Evolutionary conservation across 2,888 invertebrate genomes (phyloP).

Genomic region (Ormyrus nitidulus): DNA sequence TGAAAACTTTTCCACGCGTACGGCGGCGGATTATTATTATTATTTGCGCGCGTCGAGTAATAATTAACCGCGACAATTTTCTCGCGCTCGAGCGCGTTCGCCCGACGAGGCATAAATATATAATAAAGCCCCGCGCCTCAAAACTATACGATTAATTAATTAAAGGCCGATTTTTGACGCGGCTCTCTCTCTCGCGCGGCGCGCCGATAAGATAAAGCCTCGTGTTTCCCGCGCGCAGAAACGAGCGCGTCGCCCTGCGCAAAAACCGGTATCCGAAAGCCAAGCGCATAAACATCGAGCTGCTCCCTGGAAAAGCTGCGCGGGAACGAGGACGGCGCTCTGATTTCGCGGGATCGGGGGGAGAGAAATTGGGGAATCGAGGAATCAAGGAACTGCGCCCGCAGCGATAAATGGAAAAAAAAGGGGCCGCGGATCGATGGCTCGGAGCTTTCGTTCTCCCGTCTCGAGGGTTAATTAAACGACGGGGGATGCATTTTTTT

Average conservation of each 20-base stretch:
- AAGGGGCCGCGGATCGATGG: too few species aligned
- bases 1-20: too few species aligned
- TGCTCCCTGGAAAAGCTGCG: background rate
- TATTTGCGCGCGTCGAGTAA: background rate
- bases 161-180: background rate
- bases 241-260: background rate
- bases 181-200: too few species aligned
- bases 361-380: background rate
- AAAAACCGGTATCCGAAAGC: background rate
- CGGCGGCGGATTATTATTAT: background rate
- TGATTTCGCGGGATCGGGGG: constrained; percentile 1
- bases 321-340: constrained; percentile 14
- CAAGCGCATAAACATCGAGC: background rate
- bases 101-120: too few species aligned
- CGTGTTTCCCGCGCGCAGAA: background rate
- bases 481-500: too few species aligned
- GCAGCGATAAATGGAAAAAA: too few species aligned
- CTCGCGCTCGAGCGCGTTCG: too few species aligned
- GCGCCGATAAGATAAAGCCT: background rate
- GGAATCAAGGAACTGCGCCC: background rate
- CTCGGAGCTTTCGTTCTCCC: too few species aligned
- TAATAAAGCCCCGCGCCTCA: background rate
- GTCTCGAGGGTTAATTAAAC: background rate
- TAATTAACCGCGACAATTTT: background rate
- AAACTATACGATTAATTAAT: background rate